These are phyloP conservation scores for Sciurus vulgaris DNA, from an alignment of 2,797 vertebrate species.

Conservation along the genomic window DNA sequence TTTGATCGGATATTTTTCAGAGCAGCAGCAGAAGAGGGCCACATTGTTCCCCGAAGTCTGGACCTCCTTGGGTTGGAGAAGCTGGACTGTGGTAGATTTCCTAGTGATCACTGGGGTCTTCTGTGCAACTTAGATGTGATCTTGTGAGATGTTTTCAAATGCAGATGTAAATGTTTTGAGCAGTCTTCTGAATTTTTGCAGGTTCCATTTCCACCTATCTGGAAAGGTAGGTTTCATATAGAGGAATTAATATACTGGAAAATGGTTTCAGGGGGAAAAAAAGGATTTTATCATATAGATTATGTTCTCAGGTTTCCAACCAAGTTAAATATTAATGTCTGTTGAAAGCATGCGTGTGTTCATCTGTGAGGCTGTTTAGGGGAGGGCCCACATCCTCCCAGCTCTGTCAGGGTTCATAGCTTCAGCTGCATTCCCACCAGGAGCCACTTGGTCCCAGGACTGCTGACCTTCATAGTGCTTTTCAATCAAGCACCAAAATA, in stretches of 20 bases:
- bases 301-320: constrained; percentile 45
- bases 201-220: not conserved
- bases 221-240: constrained; percentile 21
- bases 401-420: not conserved
- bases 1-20: constrained; percentile 95
- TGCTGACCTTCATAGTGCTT: not conserved
- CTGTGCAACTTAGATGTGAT: constrained; percentile 92
- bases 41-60: constrained; percentile 92
- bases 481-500: not conserved
- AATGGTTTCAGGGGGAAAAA: not conserved
- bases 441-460: not conserved
- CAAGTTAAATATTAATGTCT: not conserved
- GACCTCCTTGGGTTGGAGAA: constrained; percentile 95
- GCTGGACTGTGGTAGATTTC: constrained; percentile 95
- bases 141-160: constrained; percentile 78
- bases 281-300: constrained; percentile 25
- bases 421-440: not conserved
- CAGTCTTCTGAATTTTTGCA: not conserved
- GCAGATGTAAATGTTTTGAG: not conserved
- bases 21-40: constrained; percentile 85
- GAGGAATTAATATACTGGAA: not conserved
- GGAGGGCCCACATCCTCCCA: not conserved
- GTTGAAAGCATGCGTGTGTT: not conserved
- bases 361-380: not conserved
- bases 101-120: constrained; percentile 98